Evolutionary conservation across 64 coral and sea anemone species (phyloP), one percentile per base, ranked within the genome.

Genomic region (Porites australiensis): DNA sequence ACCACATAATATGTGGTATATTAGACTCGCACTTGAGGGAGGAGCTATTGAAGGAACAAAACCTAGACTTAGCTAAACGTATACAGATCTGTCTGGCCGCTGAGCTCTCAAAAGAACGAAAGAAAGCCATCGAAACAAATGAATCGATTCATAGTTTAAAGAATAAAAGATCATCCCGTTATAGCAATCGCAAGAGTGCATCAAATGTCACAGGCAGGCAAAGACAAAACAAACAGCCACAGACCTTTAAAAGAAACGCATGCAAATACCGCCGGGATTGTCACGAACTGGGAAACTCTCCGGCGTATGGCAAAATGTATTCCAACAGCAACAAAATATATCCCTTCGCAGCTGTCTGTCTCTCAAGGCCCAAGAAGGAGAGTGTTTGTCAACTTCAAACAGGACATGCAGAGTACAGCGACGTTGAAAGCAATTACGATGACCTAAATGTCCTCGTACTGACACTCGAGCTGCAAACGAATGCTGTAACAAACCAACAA

Each of bases 1-100:
- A 93, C 52, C 43, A 8, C 63, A 72, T 88, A 55, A 74, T 93
- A 22, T 87, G 72, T 79, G 74, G 91, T 48, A 87, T 87, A 20
- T 71, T 14, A 12, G 71, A 50, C 89, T 61, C 64, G 4, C 47
- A 22, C 27, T 13, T 91, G 16, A 70, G 89, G 53, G 86, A 75
- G 18, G 18, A 70, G 1, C 44, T 75, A 4, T 48, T 75, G 18
- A 74, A 80, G 63, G 90, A 63, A 21, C 22, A 77, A 22, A 65
- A 57, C 60, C 64, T 92, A 61, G 83, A 64, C 53, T 50, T 92
- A 43, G 76, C 68, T 49, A 74, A 47, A 21, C 44, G 68, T 77
- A 60, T 76, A 22, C 37, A 89, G 18, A 8, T 50, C 13, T 87
- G 83, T 18, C 1, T 64, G 71, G 83, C 83, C 3, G 51, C 86